Evolutionary conservation across 2,888 invertebrate species (phyloP), one percentile per base, ranked within the genome.

Genomic region (Morpho achilles): DNA sequence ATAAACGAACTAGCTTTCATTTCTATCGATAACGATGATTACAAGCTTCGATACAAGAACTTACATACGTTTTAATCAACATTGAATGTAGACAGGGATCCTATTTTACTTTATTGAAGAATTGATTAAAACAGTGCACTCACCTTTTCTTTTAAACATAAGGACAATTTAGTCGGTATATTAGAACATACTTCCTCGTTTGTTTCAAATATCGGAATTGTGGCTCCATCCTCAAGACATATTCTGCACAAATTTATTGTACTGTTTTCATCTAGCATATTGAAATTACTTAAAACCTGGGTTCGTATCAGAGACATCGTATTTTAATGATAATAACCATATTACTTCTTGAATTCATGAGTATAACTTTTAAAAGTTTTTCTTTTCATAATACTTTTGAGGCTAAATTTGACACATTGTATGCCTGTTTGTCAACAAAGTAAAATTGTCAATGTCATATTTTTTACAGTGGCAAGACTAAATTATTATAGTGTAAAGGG

Each of bases 131-230:
- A 16, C 16, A 50, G 46, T 45, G 7, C 54, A 16, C 56, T 67
- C 73, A 84, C 87, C 75, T 81, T 81, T 70, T 82, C 81, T 43
- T 77, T 77, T 32, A 87, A 62, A 74, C 84, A 87, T 58, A 70
- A 61, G 8, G 71, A 68, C 23, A 89, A 69, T 68, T 84, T 87
- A 8, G 64, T 65, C 55, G 73, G 67, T 59, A 81, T 65, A 65
- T 69, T 72, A 10, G 67, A 60, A 55, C 69, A 68, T 10, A 63
- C 61, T 56, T 62, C 65, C 60, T 72, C 70, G 52, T 64, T 65
- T 40, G 67, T 66, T 53, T 79, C 80, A 76, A 88, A 89, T 68
- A 89, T 77, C 55, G 82, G 78, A 61, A 74, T 63, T 44, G 61
- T 69, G 6, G 87, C 89, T 47, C 79, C 82, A 58, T 79, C 73